These are phyloP conservation scores for Campoplex nolae DNA, from an alignment of 2,888 invertebrate species.

Conservation along the genomic window DNA sequence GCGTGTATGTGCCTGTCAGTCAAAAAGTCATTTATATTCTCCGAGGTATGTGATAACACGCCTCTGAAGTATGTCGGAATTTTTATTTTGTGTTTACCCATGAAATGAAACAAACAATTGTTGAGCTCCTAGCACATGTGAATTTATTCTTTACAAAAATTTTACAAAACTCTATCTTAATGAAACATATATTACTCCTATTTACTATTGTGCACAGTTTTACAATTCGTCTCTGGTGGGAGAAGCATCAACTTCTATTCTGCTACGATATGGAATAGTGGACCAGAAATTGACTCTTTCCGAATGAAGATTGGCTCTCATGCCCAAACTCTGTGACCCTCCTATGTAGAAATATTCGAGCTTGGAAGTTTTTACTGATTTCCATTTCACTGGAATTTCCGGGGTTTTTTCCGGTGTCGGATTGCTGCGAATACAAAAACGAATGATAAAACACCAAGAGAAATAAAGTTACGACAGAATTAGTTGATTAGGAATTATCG, in stretches of 20 bases:
- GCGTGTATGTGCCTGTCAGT: background rate
- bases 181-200: background rate
- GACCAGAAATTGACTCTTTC: conserved; percentile 89
- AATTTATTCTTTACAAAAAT: background rate
- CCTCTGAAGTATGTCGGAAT: no score
- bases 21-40: background rate
- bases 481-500: background rate
- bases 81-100: background rate
- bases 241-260: conserved; percentile 34
- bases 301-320: conserved; percentile 86
- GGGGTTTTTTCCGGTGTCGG: conserved; percentile 87
- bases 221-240: conserved; percentile 73
- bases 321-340: conserved; percentile 84
- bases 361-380: conserved; percentile 85
- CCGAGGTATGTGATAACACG: no score
- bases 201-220: background rate
- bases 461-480: background rate
- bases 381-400: conserved; percentile 86
- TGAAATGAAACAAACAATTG: background rate
- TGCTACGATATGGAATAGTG: conserved; percentile 79
- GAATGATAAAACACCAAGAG: background rate
- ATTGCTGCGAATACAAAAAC: conserved; percentile 85
- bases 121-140: background rate
- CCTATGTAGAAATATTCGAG: conserved; percentile 87
- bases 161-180: background rate